Percentiles rank a stretch among this genome's conserved stretches.
Conservation (phyloP, 2,113 vertebrate species). For the Ellobius talpinus region DNA sequence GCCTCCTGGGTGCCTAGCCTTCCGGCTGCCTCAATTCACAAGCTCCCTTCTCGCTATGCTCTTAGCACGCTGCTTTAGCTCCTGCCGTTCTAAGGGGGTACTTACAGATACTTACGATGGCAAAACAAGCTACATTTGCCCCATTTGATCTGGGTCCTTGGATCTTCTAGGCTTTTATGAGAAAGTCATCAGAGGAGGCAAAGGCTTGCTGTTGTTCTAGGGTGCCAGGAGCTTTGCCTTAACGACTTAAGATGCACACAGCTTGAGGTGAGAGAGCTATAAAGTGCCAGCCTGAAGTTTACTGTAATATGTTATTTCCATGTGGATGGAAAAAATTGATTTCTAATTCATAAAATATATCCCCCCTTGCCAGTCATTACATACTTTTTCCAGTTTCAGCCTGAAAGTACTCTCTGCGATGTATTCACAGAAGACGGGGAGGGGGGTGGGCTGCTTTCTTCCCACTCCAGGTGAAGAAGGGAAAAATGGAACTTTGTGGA, state of each 20-base stretch:
- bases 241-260: slow-evolving; percentile 65
- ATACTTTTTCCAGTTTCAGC: slow-evolving; percentile 64
- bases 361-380: slow-evolving; percentile 66
- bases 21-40: slow-evolving; percentile 58
- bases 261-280: slow-evolving; percentile 64
- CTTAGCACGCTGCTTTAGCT: slow-evolving; percentile 38
- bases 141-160: slow-evolving; percentile 52
- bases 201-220: slow-evolving; percentile 64
- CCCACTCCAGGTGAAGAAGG: slow-evolving; percentile 79
- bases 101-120: slow-evolving; percentile 39
- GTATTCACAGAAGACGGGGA: slow-evolving; percentile 67
- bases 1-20: slow-evolving; percentile 50
- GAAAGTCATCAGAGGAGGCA: slow-evolving; percentile 10
- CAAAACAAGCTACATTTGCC: slow-evolving; percentile 38
- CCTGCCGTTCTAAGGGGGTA: slow-evolving; percentile 37
- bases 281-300: slow-evolving; percentile 74
- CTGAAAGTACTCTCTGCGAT: slow-evolving; percentile 56
- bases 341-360: slow-evolving; percentile 77
- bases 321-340: slow-evolving; percentile 73
- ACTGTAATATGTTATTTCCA: slow-evolving; percentile 72
- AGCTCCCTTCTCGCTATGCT: not conserved
- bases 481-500: slow-evolving; percentile 77
- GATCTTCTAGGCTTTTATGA: slow-evolving; percentile 56
- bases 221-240: slow-evolving; percentile 50
- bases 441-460: slow-evolving; percentile 53